phyloP scores from a whole-genome alignment of 2,797 vertebrate species.

The Labroides dimidiatus region DNA sequence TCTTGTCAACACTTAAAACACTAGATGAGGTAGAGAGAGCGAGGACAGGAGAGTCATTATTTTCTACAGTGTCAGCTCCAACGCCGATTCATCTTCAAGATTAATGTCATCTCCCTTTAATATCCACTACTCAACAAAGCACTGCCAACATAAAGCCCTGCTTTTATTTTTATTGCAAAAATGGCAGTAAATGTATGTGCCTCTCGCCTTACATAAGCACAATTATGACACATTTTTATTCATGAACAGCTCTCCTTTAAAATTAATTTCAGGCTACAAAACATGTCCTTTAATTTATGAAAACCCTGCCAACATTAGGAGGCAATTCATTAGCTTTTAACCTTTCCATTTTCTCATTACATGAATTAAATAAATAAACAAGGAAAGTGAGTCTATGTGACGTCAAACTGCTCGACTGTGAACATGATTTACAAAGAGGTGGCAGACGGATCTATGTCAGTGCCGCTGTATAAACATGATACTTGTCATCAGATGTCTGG shows the following conservation, averaged over 20 bases:
- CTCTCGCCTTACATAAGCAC: background rate
- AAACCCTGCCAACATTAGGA: background rate
- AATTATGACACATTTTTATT: constrained; percentile 12
- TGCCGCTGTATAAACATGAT: constrained; percentile 50
- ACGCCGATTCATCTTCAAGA: constrained; percentile 14
- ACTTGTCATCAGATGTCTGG: constrained; percentile 65
- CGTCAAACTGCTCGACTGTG: constrained; percentile 27
- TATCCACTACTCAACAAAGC: constrained; percentile 1
- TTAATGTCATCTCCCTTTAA: constrained; percentile 23
- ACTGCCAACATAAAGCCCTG: constrained; percentile 12
- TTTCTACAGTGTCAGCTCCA: constrained; percentile 7
- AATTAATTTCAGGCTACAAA: constrained; percentile 1
- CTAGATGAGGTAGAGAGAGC: constrained; percentile 24
- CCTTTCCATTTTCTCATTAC: constrained; percentile 1
- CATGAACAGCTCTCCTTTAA: background rate
- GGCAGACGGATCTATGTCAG: constrained; percentile 40
- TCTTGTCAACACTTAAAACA: constrained; percentile 58
- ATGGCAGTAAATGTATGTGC: background rate
- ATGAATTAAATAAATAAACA: constrained; percentile 8
- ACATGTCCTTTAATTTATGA: background rate
- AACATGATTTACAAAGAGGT: constrained; percentile 44
- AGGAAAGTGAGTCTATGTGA: constrained; percentile 16
- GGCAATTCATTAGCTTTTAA: constrained; percentile 11
- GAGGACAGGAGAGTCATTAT: constrained; percentile 36
- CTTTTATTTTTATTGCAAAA: background rate